Evolutionary conservation across 2,113 vertebrate genomes (phyloP), one percentile per base, ranked within the genome.

Genomic region (Heteronetta atricapilla): DNA sequence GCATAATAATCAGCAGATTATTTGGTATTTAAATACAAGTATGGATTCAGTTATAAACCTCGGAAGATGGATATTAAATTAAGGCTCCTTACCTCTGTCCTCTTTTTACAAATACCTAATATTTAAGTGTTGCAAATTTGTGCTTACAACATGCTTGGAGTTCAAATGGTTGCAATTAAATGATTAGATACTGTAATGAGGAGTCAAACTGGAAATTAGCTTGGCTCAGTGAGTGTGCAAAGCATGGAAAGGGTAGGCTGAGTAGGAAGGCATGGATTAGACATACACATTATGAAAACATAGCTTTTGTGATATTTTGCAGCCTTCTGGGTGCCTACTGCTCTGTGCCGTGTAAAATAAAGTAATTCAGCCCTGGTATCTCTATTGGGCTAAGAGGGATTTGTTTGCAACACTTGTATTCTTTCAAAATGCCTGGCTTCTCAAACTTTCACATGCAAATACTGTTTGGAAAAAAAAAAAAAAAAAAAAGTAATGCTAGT

Each of bases 1-100:
- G 98, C 98, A 98, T 98, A 98, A 96, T 97, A 97, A 98, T 98
- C 97, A 97, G 94, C 90, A 96, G 96, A 98, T 98, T 97, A 97
- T 96, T 98, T 97, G 96, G 89, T 94, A 97, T 97, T 97, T 97
- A 97, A 97, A 98, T 97, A 74, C 83, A 97, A 98, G 96, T 96
- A 95, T 98, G 97, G 96, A 94, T 96, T 96, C 92, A 94, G 93
- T 97, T 97, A 96, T 87, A 94, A 92, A 93, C 60, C 38, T 96
- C 93, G 94, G 93, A 97, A 97, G 96, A 97, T 94, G 88, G 31
- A 73, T 96, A 97, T 97, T 95, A 96, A 95, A 95, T 97, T 95
- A 94, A 87, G 82, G 46, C 78, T 95, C 58, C 74, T 92, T 96
- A 93, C 94, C 69, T 92, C 78, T 82, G 62, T 93, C 88, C 89